phyloP scores from a whole-genome alignment of 1,140 invertebrate genomes.

The Heliothis virescens region DNA sequence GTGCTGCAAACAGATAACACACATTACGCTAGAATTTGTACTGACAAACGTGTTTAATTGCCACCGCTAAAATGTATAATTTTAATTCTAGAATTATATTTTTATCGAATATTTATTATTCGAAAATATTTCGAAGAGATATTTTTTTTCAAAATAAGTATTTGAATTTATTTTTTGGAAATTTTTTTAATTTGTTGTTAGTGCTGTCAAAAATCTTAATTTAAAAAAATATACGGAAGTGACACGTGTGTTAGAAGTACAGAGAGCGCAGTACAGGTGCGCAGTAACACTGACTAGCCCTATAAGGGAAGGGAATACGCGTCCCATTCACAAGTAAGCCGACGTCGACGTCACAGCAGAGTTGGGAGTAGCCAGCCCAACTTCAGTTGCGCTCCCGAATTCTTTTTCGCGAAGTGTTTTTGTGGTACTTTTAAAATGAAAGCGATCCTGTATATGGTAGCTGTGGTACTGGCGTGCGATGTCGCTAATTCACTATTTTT shows the following conservation, averaged over 20 bases:
- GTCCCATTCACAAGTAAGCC: constrained; percentile 75
- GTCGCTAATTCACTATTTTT: constrained; percentile 66
- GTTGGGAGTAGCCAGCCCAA: constrained; percentile 53
- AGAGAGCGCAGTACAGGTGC: constrained; percentile 73
- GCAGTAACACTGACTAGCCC: constrained; percentile 70
- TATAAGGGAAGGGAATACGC: constrained; percentile 73
- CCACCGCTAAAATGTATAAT: constrained; percentile 45
- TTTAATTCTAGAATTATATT: constrained; percentile 1
- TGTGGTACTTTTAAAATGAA: constrained; percentile 63
- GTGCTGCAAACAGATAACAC: constrained; percentile 70
- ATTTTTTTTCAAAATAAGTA: constrained; percentile 6
- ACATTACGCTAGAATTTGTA: constrained; percentile 52
- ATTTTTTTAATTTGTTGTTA: background rate
- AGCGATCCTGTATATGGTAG: constrained; percentile 64
- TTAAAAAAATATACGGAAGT: constrained; percentile 54
- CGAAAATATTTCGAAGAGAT: background rate
- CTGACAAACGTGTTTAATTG: constrained; percentile 42
- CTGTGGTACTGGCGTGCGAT: constrained; percentile 64
- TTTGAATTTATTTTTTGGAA: background rate
- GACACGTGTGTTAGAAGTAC: constrained; percentile 53
- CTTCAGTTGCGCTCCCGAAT: constrained; percentile 49
- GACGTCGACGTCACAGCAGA: constrained; percentile 64
- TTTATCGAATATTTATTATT: background rate
- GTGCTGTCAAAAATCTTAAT: constrained; percentile 15
- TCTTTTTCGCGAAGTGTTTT: constrained; percentile 56